phyloP scores from a whole-genome alignment of 1,140 invertebrate species.

The Sarcophaga bullata region DNA sequence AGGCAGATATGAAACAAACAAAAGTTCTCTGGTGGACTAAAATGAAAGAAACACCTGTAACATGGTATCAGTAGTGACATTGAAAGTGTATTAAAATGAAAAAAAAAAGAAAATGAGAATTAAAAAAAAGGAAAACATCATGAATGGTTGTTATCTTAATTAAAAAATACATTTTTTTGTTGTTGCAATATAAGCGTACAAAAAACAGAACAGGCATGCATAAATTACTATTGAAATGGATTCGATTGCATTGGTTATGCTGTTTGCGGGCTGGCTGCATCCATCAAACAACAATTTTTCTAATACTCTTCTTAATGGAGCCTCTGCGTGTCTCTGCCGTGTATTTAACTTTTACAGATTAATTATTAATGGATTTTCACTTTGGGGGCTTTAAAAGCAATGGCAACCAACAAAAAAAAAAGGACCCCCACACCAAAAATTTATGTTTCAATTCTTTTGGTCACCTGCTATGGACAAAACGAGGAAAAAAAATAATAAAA shows the following conservation, averaged over 20 bases:
- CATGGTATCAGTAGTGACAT: not conserved
- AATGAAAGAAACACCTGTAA: slow-evolving; percentile 27
- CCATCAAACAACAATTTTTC: no score
- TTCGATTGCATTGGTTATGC: no score
- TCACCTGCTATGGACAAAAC: slow-evolving; percentile 3
- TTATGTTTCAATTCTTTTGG: slow-evolving; percentile 32
- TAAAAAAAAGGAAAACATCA: slow-evolving; percentile 25
- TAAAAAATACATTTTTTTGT: slow-evolving; percentile 37
- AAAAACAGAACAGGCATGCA: slow-evolving; percentile 30
- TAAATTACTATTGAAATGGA: not conserved
- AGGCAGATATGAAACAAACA: no score
- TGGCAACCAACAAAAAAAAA: not conserved
- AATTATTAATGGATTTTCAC: not conserved
- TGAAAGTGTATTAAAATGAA: not conserved
- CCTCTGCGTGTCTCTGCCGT: no score
- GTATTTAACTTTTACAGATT: no score
- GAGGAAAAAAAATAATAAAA: slow-evolving; percentile 2
- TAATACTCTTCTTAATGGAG: no score
- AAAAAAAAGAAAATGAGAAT: slow-evolving; percentile 13
- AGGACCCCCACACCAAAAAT: no score
- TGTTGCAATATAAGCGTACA: slow-evolving; percentile 32
- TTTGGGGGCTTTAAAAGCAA: not conserved
- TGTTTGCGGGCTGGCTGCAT: not conserved
- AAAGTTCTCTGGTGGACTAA: not conserved
- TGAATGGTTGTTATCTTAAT: slow-evolving; percentile 38